Evolutionary conservation across 2,888 invertebrate species (phyloP).

Genomic region (Troides oblongomaculatus): DNA sequence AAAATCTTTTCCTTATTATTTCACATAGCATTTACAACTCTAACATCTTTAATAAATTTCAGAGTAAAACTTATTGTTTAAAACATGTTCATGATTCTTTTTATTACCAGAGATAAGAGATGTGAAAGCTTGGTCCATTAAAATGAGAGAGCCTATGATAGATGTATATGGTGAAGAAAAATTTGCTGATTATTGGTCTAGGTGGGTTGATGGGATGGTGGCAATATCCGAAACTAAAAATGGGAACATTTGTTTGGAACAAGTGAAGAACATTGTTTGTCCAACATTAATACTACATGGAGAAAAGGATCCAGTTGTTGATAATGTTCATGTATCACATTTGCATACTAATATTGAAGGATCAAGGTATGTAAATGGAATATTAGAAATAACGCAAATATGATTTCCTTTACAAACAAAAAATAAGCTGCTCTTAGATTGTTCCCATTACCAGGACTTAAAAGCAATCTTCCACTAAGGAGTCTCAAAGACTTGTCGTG

Average conservation of each 20-base stretch:
- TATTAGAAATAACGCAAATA: too few species aligned
- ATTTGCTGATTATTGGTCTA: conserved; percentile 84
- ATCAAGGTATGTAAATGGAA: conserved; percentile 75
- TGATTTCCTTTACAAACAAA: too few species aligned
- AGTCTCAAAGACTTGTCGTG: too few species aligned
- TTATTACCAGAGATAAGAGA: conserved; percentile 83
- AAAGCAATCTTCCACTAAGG: too few species aligned
- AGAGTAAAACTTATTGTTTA: background rate
- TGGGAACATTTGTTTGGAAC: conserved; percentile 86
- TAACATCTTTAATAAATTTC: background rate
- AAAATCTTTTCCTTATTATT: too few species aligned
- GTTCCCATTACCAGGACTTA: too few species aligned
- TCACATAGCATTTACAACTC: too few species aligned
- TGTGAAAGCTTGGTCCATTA: conserved; percentile 88
- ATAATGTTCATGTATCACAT: conserved; percentile 86
- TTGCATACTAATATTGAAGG: conserved; percentile 83
- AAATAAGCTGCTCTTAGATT: too few species aligned
- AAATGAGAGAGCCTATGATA: conserved; percentile 86
- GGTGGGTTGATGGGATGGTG: conserved; percentile 85
- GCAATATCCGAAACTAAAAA: conserved; percentile 78
- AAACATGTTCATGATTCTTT: background rate
- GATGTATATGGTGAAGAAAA: conserved; percentile 86
- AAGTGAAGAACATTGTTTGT: conserved; percentile 83
- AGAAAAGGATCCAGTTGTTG: conserved; percentile 88
- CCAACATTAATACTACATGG: conserved; percentile 92